These are phyloP conservation scores for Megaleporinus macrocephalus DNA, from an alignment of 2,113 vertebrate species.

Conservation along the genomic window DNA sequence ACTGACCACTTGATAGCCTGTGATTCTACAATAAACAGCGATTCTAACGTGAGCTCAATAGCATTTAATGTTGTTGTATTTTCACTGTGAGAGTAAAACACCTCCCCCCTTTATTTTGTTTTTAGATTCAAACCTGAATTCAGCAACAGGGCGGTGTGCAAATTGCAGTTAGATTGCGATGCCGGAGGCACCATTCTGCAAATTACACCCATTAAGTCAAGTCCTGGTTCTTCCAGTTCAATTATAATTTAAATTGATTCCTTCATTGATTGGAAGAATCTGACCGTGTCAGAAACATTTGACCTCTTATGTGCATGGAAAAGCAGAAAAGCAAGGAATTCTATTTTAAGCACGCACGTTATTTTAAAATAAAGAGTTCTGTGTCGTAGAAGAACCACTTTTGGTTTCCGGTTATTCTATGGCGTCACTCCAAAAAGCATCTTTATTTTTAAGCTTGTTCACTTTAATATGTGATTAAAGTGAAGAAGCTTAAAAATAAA, in stretches of 20 bases:
- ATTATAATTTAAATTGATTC: slow-evolving; percentile 8
- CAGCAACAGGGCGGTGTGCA: not conserved
- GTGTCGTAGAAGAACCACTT: too few species aligned
- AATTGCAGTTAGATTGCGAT: not conserved
- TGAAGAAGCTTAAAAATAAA: too few species aligned
- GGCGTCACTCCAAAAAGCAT: too few species aligned
- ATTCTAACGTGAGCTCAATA: too few species aligned
- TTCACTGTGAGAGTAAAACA: not conserved
- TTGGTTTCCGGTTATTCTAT: too few species aligned
- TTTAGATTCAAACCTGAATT: not conserved
- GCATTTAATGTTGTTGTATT: too few species aligned
- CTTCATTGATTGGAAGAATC: not conserved
- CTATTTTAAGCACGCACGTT: not conserved
- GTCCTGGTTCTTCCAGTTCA: not conserved
- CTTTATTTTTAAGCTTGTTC: too few species aligned
- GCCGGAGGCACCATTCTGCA: not conserved
- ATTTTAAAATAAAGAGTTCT: not conserved
- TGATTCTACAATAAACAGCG: not conserved
- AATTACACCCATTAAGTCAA: not conserved
- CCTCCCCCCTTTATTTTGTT: not conserved
- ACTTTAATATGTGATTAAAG: too few species aligned
- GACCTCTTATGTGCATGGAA: not conserved
- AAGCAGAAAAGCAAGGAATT: not conserved
- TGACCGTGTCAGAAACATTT: not conserved
- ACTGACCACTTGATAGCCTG: not conserved